Percentiles rank a stretch among this genome's conserved stretches.
These are phyloP conservation scores for Drosophila chauvacae DNA, from an alignment of 1,140 invertebrate species.

Conservation along the genomic window DNA sequence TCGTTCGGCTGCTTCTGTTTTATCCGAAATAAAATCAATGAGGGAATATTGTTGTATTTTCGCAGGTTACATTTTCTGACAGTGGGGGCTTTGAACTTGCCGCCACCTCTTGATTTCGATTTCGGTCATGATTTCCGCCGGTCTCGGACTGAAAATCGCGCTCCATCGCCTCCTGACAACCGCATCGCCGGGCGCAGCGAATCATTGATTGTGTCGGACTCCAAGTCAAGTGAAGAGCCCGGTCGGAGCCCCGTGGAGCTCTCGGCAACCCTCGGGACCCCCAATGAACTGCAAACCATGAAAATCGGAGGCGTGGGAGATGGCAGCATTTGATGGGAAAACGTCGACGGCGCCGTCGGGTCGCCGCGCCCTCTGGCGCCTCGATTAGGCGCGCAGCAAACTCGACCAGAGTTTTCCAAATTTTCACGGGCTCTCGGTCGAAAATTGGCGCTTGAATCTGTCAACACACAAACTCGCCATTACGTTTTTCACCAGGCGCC, in stretches of 20 bases:
- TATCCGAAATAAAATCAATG: slow-evolving; percentile 18
- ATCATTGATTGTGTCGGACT: slow-evolving; percentile 74
- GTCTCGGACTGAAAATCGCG: slow-evolving; percentile 40
- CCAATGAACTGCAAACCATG: slow-evolving; percentile 20
- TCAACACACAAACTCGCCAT: slow-evolving; percentile 83
- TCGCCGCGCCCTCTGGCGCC: slow-evolving; percentile 78
- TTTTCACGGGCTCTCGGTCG: slow-evolving; percentile 13
- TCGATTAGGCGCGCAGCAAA: slow-evolving; percentile 74
- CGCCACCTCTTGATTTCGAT: slow-evolving; percentile 20
- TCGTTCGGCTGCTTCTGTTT: slow-evolving; percentile 25
- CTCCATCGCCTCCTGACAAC: slow-evolving; percentile 70
- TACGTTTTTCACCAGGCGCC: slow-evolving; percentile 70
- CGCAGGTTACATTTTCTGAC: slow-evolving; percentile 35
- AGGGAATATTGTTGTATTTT: slow-evolving; percentile 17
- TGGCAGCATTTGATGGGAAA: slow-evolving; percentile 34
- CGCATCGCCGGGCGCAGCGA: slow-evolving; percentile 65
- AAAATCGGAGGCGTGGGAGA: slow-evolving; percentile 46
- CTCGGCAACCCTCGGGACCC: slow-evolving; percentile 7
- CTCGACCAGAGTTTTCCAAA: slow-evolving; percentile 12
- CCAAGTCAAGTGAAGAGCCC: slow-evolving; percentile 8
- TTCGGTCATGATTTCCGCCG: slow-evolving; percentile 25
- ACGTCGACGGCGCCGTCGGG: slow-evolving; percentile 78
- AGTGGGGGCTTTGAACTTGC: slow-evolving; percentile 36
- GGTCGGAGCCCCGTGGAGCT: slow-evolving; percentile 1
- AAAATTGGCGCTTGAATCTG: slow-evolving; percentile 73